Percentiles rank a stretch among this genome's conserved stretches.
Evolutionary conservation across 2,888 invertebrate genomes (phyloP).

Genomic region (Mesorhabditis spiculigera): DNA sequence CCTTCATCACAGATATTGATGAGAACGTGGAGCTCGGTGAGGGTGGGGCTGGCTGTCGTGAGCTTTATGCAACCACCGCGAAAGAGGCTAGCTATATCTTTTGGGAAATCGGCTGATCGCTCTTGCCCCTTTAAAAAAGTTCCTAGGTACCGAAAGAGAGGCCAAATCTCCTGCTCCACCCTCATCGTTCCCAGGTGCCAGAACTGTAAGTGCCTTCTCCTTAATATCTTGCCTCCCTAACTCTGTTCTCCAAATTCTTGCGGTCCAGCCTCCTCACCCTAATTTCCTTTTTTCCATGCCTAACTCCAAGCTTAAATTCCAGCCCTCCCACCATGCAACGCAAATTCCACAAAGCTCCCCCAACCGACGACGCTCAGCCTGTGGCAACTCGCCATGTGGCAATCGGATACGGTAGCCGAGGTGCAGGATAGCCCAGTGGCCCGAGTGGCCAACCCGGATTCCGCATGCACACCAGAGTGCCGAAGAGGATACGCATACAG

Average conservation of each 20-base stretch:
- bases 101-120: neutral
- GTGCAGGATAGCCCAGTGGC: neutral
- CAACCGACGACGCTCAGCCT: neutral
- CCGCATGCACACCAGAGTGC: neutral
- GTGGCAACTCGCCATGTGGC: neutral
- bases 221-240: neutral
- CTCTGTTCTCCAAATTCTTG: no score
- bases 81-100: neutral
- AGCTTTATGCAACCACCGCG: neutral
- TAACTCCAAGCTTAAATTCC: no score
- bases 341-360: no score
- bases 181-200: conserved; percentile 4
- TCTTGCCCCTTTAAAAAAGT: neutral
- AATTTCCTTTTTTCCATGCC: no score
- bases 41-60: neutral
- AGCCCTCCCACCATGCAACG: no score
- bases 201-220: neutral
- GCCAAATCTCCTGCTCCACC: neutral
- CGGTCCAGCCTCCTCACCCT: no score
- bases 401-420: neutral
- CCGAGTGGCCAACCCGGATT: neutral
- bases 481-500: neutral
- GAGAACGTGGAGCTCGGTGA: neutral
- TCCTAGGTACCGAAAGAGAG: neutral
- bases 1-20: neutral